Evolutionary conservation across 2,797 vertebrate genomes (phyloP).

Genomic region (Cirrhinus molitorella): DNA sequence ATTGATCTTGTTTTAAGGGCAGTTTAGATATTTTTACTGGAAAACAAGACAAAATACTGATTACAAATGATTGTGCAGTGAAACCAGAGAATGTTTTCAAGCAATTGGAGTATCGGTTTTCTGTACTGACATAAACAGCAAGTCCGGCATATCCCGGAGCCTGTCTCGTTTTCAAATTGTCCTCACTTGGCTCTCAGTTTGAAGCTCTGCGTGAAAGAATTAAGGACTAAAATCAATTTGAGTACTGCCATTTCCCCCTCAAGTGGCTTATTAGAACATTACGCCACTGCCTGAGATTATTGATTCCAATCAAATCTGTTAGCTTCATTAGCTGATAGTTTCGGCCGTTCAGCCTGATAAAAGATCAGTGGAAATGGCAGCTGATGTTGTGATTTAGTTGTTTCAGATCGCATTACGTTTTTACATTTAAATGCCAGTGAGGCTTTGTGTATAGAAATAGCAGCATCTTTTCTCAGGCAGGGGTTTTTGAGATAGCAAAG

Average conservation of each 20-base stretch:
- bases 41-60: slow-evolving; percentile 15
- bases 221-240: slow-evolving; percentile 36
- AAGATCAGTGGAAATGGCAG: slow-evolving; percentile 57
- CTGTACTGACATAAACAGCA: slow-evolving; percentile 13
- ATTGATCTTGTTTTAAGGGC: neutral
- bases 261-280: slow-evolving; percentile 48
- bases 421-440: slow-evolving; percentile 64
- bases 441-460: slow-evolving; percentile 34
- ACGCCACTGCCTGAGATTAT: slow-evolving; percentile 39
- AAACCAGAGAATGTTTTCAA: slow-evolving; percentile 14
- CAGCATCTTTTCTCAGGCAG: slow-evolving; percentile 9
- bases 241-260: slow-evolving; percentile 36
- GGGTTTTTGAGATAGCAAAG: slow-evolving; percentile 32
- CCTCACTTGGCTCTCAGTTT: slow-evolving; percentile 44
- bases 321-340: slow-evolving; percentile 55
- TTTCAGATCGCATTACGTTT: slow-evolving; percentile 52
- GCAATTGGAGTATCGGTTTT: neutral
- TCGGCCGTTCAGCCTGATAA: slow-evolving; percentile 48
- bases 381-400: slow-evolving; percentile 45
- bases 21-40: neutral
- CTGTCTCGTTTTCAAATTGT: slow-evolving; percentile 10
- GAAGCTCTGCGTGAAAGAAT: slow-evolving; percentile 27
- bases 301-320: slow-evolving; percentile 54
- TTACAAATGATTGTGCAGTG: neutral
- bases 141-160: slow-evolving; percentile 1